phyloP scores from a whole-genome alignment of 2,113 vertebrate genomes.

The Campylomormyrus tamandua region DNA sequence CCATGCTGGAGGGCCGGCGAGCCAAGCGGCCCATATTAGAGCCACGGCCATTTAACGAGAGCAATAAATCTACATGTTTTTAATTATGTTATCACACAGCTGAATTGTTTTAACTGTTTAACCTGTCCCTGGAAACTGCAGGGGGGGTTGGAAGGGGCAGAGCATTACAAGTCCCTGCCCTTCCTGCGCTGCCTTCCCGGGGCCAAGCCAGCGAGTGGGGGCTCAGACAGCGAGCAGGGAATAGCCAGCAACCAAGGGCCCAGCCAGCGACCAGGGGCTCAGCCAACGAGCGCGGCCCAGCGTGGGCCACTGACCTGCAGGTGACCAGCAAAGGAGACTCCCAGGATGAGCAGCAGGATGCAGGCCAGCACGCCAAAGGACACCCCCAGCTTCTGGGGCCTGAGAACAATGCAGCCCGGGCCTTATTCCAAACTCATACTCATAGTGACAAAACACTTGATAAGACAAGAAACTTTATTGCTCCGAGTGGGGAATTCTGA shows the following conservation, averaged over 20 bases:
- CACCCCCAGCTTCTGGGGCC: conserved; percentile 59
- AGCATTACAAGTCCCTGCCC: neutral
- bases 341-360: conserved; percentile 65
- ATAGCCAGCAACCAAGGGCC: neutral
- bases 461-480: neutral
- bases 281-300: neutral
- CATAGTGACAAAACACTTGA: neutral
- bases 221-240: neutral
- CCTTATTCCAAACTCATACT: neutral
- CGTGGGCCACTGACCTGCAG: conserved; percentile 69
- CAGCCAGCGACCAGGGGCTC: neutral
- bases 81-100: neutral
- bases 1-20: neutral
- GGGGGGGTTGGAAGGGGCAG: neutral
- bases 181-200: neutral
- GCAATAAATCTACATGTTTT: neutral
- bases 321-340: conserved; percentile 75
- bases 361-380: conserved; percentile 69
- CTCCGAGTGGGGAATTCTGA: neutral
- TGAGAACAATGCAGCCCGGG: conserved; percentile 42
- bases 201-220: neutral
- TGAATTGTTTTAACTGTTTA: neutral
- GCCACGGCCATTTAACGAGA: neutral
- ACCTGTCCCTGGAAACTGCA: neutral
- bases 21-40: neutral